phyloP scores from a whole-genome alignment of 1,140 invertebrate species.

The Schmidtea mediterranea region DNA sequence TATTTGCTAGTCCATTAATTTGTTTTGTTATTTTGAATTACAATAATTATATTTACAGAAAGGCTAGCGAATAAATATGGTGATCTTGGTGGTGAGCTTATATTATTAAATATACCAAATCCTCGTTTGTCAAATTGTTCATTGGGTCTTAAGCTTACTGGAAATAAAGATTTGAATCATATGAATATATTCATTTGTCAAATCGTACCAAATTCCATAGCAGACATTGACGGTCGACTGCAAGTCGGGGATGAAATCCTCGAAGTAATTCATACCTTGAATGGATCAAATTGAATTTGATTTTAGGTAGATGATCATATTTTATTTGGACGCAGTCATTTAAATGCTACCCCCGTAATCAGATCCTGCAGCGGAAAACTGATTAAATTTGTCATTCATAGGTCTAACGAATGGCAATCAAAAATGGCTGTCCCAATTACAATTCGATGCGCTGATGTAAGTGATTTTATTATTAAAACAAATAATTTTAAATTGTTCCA shows the following conservation, averaged over 20 bases:
- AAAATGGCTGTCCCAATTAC: neutral
- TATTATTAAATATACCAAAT: neutral
- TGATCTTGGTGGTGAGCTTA: neutral
- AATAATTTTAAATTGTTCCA: no score
- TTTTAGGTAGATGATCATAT: slow-evolving; percentile 67
- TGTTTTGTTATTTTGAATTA: no score
- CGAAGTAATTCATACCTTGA: slow-evolving; percentile 38
- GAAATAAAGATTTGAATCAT: slow-evolving; percentile 64
- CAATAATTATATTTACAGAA: slow-evolving; percentile 3
- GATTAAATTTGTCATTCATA: slow-evolving; percentile 3
- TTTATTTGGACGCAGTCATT: slow-evolving; percentile 66
- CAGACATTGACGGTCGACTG: slow-evolving; percentile 44
- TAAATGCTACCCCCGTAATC: slow-evolving; percentile 83
- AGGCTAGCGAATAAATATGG: neutral
- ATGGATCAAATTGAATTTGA: no score
- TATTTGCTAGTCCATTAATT: no score
- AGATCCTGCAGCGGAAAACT: slow-evolving; percentile 33
- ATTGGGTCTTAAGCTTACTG: slow-evolving; percentile 66
- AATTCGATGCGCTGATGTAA: neutral
- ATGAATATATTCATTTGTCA: slow-evolving; percentile 90
- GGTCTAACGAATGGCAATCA: neutral
- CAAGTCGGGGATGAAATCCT: slow-evolving; percentile 75
- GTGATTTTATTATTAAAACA: no score
- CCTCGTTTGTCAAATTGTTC: slow-evolving; percentile 21
- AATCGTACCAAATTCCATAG: slow-evolving; percentile 56